Conservation (phyloP, 2,113 vertebrate species). For the Todiramphus chloris region DNA sequence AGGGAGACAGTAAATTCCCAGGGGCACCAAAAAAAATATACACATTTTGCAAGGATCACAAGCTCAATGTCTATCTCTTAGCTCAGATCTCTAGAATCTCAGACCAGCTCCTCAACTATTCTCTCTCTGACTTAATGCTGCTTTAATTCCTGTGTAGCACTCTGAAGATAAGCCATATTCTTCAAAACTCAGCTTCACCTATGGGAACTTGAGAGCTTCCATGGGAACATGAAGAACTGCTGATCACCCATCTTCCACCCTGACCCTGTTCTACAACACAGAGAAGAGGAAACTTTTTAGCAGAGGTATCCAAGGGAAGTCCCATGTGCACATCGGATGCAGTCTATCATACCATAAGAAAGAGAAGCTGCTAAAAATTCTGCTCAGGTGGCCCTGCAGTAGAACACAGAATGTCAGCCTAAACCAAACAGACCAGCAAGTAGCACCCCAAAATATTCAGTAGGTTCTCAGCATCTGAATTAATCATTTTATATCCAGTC, state of each 20-base stretch:
- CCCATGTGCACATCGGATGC: neutral
- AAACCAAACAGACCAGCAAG: constrained; percentile 22
- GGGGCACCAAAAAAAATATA: neutral
- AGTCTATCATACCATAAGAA: neutral
- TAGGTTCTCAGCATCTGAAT: neutral
- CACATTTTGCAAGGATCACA: neutral
- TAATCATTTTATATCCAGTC: neutral
- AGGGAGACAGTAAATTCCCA: neutral
- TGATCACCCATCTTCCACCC: neutral
- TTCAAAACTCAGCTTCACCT: neutral
- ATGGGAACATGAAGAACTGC: neutral
- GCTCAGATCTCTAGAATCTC: neutral
- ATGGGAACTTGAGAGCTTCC: neutral
- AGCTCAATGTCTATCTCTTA: neutral
- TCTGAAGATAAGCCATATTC: neutral
- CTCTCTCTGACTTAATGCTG: neutral
- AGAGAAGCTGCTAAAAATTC: constrained; percentile 68
- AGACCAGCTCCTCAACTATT: neutral
- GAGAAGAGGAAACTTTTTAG: neutral
- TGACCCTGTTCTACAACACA: neutral
- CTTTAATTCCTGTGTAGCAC: neutral
- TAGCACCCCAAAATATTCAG: neutral
- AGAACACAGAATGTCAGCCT: constrained; percentile 11
- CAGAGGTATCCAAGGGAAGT: neutral
- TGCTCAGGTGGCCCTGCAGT: constrained; percentile 52